phyloP scores from a whole-genome alignment of 1,140 invertebrate genomes.

The Globodera ellingtonae region DNA sequence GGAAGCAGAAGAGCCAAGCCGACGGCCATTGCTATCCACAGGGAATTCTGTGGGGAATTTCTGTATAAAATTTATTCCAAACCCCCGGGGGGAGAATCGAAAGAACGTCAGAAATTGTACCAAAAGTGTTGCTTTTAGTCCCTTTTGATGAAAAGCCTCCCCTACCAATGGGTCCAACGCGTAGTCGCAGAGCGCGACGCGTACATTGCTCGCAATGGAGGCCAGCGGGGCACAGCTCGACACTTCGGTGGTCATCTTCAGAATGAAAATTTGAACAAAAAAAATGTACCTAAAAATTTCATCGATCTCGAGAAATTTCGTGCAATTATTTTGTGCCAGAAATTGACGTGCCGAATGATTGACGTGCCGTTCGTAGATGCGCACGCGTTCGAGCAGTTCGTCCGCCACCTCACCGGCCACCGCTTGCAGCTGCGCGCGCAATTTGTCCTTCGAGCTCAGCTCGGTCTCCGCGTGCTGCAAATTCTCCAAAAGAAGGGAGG shows the following conservation, averaged over 20 bases:
- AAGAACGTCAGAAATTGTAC: background rate
- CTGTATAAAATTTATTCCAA: background rate
- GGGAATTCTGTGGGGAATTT: conserved; percentile 33
- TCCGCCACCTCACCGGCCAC: conserved; percentile 17
- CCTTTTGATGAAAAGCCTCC: background rate
- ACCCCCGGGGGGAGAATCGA: background rate
- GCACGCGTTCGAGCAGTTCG: conserved; percentile 18
- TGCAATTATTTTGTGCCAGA: background rate
- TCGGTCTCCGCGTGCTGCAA: conserved; percentile 12
- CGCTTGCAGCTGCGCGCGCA: conserved; percentile 9
- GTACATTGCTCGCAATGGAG: conserved; percentile 35
- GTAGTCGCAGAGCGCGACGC: conserved; percentile 49
- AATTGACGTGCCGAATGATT: conserved; percentile 30
- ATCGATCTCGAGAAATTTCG: conserved; percentile 4
- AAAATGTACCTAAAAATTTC: background rate
- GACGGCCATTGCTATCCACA: conserved; percentile 51
- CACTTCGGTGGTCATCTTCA: conserved; percentile 57
- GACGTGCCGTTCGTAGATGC: conserved; percentile 31
- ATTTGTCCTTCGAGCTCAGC: conserved; percentile 7
- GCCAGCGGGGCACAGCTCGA: conserved; percentile 56
- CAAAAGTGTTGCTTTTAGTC: background rate
- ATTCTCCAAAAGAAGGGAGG: conserved; percentile 11
- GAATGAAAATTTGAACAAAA: conserved; percentile 17
- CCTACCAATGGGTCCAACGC: conserved; percentile 45
- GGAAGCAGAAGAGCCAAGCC: conserved; percentile 50